phyloP scores from a whole-genome alignment of 2,888 invertebrate genomes.

The Cephus spinipes region DNA sequence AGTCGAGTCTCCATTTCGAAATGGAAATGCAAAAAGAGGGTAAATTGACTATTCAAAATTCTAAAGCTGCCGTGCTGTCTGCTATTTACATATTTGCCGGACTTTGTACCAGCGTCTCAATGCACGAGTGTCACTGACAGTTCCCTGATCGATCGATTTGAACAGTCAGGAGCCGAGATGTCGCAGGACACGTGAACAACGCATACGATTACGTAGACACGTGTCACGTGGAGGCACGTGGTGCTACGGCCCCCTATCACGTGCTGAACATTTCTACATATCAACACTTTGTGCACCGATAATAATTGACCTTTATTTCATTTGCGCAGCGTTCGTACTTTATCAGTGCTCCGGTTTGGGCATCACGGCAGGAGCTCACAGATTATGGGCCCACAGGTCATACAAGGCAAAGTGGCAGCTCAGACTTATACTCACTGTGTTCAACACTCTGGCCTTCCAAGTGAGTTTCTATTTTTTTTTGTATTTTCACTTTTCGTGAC shows the following conservation, averaged over 20 bases:
- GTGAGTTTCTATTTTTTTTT: constrained; percentile 65
- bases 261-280: not conserved
- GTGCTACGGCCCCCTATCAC: not conserved
- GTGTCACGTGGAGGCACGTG: not conserved
- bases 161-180: not conserved
- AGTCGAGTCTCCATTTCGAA: not conserved
- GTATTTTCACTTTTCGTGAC: not conserved
- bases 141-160: not conserved
- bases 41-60: not conserved
- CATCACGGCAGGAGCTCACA: constrained; percentile 96
- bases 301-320: not conserved
- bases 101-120: too few relatives aligned
- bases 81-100: not conserved
- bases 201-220: not conserved
- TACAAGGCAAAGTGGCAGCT: constrained; percentile 96
- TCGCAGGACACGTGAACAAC: not conserved
- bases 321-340: constrained; percentile 74
- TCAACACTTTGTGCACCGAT: not conserved
- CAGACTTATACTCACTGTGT: constrained; percentile 80
- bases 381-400: constrained; percentile 95
- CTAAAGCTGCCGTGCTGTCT: not conserved
- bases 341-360: constrained; percentile 88
- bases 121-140: not conserved
- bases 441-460: constrained; percentile 94
- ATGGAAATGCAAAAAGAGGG: not conserved